phyloP scores from a whole-genome alignment of 2,797 vertebrate genomes.

The Mus spretus region DNA sequence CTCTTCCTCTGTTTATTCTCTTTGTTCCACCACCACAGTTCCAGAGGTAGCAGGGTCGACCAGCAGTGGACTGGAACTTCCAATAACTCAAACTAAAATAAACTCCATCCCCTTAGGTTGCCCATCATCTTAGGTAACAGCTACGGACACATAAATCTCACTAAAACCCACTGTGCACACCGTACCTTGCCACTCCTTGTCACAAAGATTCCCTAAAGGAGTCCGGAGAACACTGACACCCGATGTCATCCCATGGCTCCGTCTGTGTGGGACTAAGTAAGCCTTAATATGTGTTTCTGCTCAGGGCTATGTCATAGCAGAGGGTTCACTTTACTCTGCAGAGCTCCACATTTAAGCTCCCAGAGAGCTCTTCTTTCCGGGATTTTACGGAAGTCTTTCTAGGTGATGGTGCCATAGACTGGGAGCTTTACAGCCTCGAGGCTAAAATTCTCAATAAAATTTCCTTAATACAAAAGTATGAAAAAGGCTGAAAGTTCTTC shows the following conservation, averaged over 20 bases:
- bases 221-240: background rate
- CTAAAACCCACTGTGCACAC: no score
- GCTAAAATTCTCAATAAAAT: background rate
- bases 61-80: no score
- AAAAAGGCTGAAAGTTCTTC: slow-evolving; percentile 2
- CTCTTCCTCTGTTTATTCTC: background rate
- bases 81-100: background rate
- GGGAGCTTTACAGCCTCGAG: background rate
- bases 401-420: background rate
- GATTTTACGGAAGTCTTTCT: background rate
- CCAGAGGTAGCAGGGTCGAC: background rate
- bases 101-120: no score
- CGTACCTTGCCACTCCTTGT: no score
- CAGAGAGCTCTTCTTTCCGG: background rate
- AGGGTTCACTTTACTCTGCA: background rate
- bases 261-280: rapidly evolving
- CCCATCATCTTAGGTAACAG: background rate
- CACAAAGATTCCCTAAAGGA: background rate
- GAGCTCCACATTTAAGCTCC: background rate
- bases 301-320: background rate
- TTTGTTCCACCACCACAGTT: background rate
- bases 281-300: background rate
- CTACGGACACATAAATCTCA: background rate
- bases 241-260: background rate
- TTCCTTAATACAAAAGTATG: background rate